Conservation (phyloP, 92 coral and sea anemone genomes). For the Actinostola sp. region DNA sequence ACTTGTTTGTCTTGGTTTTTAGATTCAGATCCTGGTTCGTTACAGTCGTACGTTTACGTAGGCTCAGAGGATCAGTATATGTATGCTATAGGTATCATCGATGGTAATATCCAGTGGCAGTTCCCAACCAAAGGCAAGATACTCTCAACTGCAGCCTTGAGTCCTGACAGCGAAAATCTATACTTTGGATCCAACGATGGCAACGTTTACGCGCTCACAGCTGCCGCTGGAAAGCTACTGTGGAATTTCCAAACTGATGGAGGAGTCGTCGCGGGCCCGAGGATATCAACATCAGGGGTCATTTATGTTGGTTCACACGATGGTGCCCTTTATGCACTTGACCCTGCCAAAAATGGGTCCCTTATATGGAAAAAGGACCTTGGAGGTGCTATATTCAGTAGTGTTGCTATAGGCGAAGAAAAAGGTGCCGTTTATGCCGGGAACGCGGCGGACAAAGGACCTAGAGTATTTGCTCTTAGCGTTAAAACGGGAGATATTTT, state of each 20-base stretch:
- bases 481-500: slow-evolving; percentile 56
- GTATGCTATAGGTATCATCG: slow-evolving; percentile 61
- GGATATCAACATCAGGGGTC: slow-evolving; percentile 45
- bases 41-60: slow-evolving; percentile 58
- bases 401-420: slow-evolving; percentile 67
- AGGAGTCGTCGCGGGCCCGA: slow-evolving; percentile 74
- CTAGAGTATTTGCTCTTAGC: slow-evolving; percentile 58
- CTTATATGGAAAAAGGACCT: slow-evolving; percentile 64
- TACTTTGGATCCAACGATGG: slow-evolving; percentile 81
- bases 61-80: slow-evolving; percentile 84
- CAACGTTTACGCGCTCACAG: slow-evolving; percentile 55
- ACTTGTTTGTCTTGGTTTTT: neutral
- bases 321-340: slow-evolving; percentile 52
- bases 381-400: slow-evolving; percentile 66
- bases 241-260: slow-evolving; percentile 68
- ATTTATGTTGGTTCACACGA: slow-evolving; percentile 75
- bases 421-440: slow-evolving; percentile 66
- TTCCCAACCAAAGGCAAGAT: slow-evolving; percentile 71
- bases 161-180: slow-evolving; percentile 63
- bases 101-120: slow-evolving; percentile 72
- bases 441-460: slow-evolving; percentile 54
- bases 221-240: slow-evolving; percentile 57
- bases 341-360: slow-evolving; percentile 53
- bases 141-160: slow-evolving; percentile 65
- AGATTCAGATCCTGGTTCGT: neutral